phyloP scores from a whole-genome alignment of 2,888 invertebrate species.

The Apodemia mormo region DNA sequence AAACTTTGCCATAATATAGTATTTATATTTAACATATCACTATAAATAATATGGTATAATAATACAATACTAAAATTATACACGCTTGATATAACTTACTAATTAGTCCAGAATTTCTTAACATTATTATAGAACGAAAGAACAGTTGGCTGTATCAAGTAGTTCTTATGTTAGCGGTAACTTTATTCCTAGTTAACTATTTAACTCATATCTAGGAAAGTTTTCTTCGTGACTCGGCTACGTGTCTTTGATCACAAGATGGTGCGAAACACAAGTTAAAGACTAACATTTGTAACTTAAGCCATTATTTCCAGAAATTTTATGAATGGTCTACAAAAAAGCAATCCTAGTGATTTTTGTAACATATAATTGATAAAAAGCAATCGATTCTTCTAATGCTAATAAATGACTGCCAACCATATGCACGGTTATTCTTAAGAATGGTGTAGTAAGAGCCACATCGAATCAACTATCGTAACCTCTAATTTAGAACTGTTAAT shows the following conservation, averaged over 20 bases:
- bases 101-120: background rate
- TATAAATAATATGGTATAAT: too few relatives aligned
- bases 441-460: too few relatives aligned
- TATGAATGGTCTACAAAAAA: background rate
- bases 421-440: too few relatives aligned
- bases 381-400: too few relatives aligned
- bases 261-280: constrained; percentile 14
- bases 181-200: constrained; percentile 17
- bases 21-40: too few relatives aligned
- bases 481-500: too few relatives aligned
- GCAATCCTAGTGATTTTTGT: too few relatives aligned
- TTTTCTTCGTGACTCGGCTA: constrained; percentile 28
- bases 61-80: too few relatives aligned
- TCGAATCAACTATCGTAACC: too few relatives aligned
- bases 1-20: too few relatives aligned
- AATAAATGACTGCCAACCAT: too few relatives aligned
- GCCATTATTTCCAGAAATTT: constrained; percentile 5
- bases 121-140: background rate
- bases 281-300: constrained; percentile 3
- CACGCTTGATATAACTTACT: background rate
- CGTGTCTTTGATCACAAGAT: constrained; percentile 27
- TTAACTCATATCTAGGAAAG: constrained; percentile 33
- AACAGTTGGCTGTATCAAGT: constrained; percentile 4
- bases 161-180: constrained; percentile 7
- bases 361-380: too few relatives aligned